These are phyloP conservation scores for Platycnemis pennipes DNA, from an alignment of 2,888 invertebrate species.

Conservation along the genomic window DNA sequence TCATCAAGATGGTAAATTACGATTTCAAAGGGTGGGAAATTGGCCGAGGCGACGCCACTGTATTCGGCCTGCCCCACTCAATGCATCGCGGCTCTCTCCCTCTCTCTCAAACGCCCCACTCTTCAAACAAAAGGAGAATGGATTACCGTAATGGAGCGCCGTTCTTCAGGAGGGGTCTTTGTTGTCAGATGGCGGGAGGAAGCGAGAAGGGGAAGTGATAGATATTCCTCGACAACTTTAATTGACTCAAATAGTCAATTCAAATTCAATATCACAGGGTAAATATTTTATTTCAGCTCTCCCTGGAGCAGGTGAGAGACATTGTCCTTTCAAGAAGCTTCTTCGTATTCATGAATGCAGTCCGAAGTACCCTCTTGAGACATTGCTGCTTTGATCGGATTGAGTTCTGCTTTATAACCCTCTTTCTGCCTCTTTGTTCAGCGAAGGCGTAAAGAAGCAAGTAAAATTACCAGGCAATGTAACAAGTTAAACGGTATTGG, in stretches of 20 bases:
- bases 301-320: neutral
- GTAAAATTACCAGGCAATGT: no score
- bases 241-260: neutral
- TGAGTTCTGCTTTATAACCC: neutral
- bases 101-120: neutral
- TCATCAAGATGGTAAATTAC: slow-evolving; percentile 31
- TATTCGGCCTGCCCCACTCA: neutral
- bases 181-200: neutral
- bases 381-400: neutral
- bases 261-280: neutral
- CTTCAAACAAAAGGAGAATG: neutral
- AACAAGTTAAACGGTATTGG: no score
- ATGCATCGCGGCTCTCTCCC: neutral
- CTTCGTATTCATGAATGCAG: neutral
- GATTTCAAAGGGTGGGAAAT: slow-evolving; percentile 33
- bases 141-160: neutral
- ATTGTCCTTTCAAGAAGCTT: neutral
- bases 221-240: neutral
- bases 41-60: neutral
- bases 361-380: neutral
- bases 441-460: neutral
- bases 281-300: neutral
- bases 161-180: neutral
- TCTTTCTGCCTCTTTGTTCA: neutral
- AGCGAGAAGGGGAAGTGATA: neutral